phyloP scores from a whole-genome alignment of 2,888 invertebrate genomes.

The Anaspis maculata region DNA sequence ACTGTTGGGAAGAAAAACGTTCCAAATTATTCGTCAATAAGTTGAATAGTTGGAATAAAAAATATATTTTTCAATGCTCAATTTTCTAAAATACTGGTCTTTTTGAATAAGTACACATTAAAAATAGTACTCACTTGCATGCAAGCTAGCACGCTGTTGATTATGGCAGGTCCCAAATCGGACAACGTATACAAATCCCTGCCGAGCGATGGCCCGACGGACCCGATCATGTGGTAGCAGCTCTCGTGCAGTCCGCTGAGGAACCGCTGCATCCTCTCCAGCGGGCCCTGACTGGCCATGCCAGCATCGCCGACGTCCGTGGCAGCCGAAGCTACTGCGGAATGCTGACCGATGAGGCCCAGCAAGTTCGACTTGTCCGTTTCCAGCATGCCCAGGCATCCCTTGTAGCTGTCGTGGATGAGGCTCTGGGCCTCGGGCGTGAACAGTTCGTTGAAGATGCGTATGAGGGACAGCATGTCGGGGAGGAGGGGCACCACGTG shows the following conservation, averaged over 20 bases:
- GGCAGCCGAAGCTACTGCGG: constrained; percentile 26
- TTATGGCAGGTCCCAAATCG: constrained; percentile 65
- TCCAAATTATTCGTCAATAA: constrained; percentile 3
- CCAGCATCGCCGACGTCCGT: constrained; percentile 31
- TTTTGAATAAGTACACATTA: too few species aligned
- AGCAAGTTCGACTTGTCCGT: constrained; percentile 70
- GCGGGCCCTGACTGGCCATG: constrained; percentile 48
- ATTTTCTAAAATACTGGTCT: too few species aligned
- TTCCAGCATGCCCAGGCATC: constrained; percentile 63
- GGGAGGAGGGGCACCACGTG: constrained; percentile 76
- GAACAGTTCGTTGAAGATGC: constrained; percentile 74
- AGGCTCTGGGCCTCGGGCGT: constrained; percentile 56
- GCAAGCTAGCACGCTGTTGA: constrained; percentile 62
- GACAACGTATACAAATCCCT: constrained; percentile 76
- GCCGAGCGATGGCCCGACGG: constrained; percentile 71
- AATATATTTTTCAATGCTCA: too few species aligned
- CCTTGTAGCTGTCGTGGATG: constrained; percentile 59
- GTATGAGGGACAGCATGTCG: constrained; percentile 67
- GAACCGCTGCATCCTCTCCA: constrained; percentile 79
- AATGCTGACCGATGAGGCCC: constrained; percentile 49
- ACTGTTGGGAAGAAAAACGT: constrained; percentile 43
- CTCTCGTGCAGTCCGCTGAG: constrained; percentile 71
- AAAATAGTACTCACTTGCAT: constrained; percentile 53
- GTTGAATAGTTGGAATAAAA: too few species aligned
- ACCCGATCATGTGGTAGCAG: constrained; percentile 72